Evolutionary conservation across 2,888 invertebrate species (phyloP).

Genomic region (Pycnomerus fuliginosus): DNA sequence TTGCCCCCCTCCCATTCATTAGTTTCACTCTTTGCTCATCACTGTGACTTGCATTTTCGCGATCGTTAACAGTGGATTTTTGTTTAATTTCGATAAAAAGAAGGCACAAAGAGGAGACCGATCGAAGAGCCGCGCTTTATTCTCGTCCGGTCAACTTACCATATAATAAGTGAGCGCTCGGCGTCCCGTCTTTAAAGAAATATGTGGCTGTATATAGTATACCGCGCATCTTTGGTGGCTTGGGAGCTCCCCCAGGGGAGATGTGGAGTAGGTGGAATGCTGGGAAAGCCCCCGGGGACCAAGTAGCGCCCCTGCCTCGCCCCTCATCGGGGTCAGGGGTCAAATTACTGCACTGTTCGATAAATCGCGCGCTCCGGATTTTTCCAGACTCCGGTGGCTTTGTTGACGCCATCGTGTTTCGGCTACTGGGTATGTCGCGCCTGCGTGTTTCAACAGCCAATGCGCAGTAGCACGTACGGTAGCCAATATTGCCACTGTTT

Average conservation of each 20-base stretch:
- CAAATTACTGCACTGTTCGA: constrained; percentile 24
- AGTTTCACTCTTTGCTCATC: no score
- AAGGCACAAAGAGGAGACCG: neutral
- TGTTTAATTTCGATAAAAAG: no score
- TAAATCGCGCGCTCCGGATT: constrained; percentile 22
- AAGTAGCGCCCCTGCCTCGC: constrained; percentile 40
- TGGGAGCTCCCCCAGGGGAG: constrained; percentile 39
- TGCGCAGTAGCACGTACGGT: constrained; percentile 30
- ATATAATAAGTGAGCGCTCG: constrained; percentile 23
- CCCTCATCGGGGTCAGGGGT: constrained; percentile 30
- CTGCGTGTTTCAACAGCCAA: constrained; percentile 25
- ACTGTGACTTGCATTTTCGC: no score
- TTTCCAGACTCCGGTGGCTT: constrained; percentile 18
- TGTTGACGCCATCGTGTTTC: constrained; percentile 25
- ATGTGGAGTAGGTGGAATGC: constrained; percentile 41
- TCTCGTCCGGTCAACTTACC: constrained; percentile 14
- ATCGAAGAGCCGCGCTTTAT: constrained; percentile 10
- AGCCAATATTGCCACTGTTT: constrained; percentile 33
- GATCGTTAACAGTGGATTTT: no score
- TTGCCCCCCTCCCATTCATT: constrained; percentile 3
- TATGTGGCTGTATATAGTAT: constrained; percentile 9
- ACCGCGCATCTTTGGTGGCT: constrained; percentile 29
- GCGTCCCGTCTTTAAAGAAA: constrained; percentile 17
- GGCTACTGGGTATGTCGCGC: constrained; percentile 29
- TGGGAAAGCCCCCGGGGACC: constrained; percentile 42